Conservation (phyloP, 2,113 vertebrate genomes). For the Todiramphus chloris region DNA sequence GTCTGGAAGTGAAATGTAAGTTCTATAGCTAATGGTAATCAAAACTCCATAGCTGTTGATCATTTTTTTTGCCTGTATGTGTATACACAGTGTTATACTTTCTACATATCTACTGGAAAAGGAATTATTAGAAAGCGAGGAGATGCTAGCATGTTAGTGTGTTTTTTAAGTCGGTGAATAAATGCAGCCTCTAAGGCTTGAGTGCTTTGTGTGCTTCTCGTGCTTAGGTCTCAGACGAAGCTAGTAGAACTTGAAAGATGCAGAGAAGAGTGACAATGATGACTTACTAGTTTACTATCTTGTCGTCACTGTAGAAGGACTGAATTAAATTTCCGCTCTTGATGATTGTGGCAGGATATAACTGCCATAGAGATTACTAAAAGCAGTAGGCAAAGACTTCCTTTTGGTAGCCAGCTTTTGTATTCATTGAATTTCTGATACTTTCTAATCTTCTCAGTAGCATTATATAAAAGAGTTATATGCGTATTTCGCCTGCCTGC, state of each 20-base stretch:
- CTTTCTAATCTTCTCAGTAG: neutral
- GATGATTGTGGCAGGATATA: neutral
- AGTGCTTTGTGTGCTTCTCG: neutral
- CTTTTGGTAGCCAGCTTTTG: neutral
- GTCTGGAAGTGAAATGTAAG: neutral
- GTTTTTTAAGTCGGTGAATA: neutral
- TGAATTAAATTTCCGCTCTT: neutral
- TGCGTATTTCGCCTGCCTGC: neutral
- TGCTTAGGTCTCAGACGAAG: neutral
- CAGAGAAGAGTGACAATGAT: neutral
- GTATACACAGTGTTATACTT: accelerated
- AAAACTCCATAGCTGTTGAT: accelerated
- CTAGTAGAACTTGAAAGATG: neutral
- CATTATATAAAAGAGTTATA: neutral
- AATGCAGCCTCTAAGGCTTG: neutral
- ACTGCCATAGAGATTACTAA: neutral
- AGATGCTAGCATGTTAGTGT: neutral
- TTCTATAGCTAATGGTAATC: neutral
- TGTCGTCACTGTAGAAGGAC: neutral
- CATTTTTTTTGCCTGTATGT: neutral
- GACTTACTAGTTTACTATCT: neutral
- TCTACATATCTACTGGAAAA: neutral
- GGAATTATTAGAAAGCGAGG: neutral
- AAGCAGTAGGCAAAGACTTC: neutral
- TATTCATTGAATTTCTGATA: neutral